These are phyloP conservation scores for Sarcophaga caerulescens DNA, from an alignment of 2,888 invertebrate species.

Conservation along the genomic window DNA sequence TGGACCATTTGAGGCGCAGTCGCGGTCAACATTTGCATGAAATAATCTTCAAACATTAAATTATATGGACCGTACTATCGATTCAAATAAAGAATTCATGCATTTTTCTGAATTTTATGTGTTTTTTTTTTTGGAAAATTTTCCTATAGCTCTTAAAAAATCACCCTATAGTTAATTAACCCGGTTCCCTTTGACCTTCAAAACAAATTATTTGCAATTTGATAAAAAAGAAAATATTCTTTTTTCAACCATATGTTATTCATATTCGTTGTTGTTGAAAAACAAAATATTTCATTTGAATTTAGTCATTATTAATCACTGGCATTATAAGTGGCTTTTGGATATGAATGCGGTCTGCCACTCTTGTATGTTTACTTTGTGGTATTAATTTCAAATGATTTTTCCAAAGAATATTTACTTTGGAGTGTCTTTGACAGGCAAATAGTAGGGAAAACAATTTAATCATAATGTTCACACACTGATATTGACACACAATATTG, in stretches of 20 bases:
- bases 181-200: not conserved
- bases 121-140: too few species aligned
- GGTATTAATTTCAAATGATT: slow-evolving; percentile 11
- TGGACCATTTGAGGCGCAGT: too few species aligned
- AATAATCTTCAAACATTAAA: too few species aligned
- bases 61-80: too few species aligned
- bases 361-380: not conserved
- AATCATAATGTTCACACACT: not conserved
- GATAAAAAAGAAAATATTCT: not conserved
- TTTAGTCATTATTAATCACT: slow-evolving; percentile 12
- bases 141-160: too few species aligned
- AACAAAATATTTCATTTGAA: slow-evolving; percentile 2
- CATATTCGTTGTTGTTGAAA: not conserved
- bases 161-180: not conserved
- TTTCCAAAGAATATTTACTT: slow-evolving; percentile 30
- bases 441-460: not conserved
- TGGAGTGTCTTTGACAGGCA: not conserved
- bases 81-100: too few species aligned
- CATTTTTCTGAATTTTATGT: too few species aligned
- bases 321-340: not conserved
- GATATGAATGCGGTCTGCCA: too few species aligned
- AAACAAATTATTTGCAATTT: not conserved
- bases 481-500: not conserved
- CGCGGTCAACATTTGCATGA: too few species aligned
- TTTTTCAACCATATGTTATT: not conserved